These are phyloP conservation scores for Emmelina monodactyla DNA, from an alignment of 2,888 invertebrate species.

Conservation along the genomic window DNA sequence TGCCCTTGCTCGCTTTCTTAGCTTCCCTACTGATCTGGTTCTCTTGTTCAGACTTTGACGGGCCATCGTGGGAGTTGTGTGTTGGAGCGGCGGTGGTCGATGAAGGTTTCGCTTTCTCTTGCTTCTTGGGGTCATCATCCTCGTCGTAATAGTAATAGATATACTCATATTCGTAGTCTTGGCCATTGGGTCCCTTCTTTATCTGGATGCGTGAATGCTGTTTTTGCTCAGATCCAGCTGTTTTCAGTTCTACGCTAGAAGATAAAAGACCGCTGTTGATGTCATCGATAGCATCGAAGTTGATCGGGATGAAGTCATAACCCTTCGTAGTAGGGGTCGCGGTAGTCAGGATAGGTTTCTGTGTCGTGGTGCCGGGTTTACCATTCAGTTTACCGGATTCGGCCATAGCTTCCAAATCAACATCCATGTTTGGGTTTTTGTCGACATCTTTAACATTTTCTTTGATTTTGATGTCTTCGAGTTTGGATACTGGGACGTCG, in stretches of 20 bases:
- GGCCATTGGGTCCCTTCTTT: slow-evolving; percentile 88
- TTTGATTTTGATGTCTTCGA: slow-evolving; percentile 53
- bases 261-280: slow-evolving; percentile 53
- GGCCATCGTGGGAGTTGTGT: slow-evolving; percentile 69
- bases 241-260: slow-evolving; percentile 64
- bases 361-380: slow-evolving; percentile 53
- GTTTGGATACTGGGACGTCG: slow-evolving; percentile 53
- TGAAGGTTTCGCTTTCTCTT: slow-evolving; percentile 26
- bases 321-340: slow-evolving; percentile 43
- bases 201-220: slow-evolving; percentile 80
- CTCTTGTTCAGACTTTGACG: slow-evolving; percentile 54
- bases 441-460: slow-evolving; percentile 59
- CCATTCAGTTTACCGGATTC: slow-evolving; percentile 53
- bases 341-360: slow-evolving; percentile 65
- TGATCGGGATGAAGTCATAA: slow-evolving; percentile 53
- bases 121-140: slow-evolving; percentile 66
- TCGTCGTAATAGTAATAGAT: slow-evolving; percentile 91
- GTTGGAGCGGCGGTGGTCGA: slow-evolving; percentile 32
- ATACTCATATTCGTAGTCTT: slow-evolving; percentile 92
- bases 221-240: slow-evolving; percentile 73
- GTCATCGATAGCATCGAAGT: slow-evolving; percentile 58
- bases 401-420: slow-evolving; percentile 52
- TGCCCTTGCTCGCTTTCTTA: slow-evolving; percentile 52
- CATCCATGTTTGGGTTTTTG: slow-evolving; percentile 49
- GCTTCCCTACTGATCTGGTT: slow-evolving; percentile 48